Base-by-base conservation (phyloP, 2,888 invertebrate species). In the Oxycera nigricornis region DNA sequence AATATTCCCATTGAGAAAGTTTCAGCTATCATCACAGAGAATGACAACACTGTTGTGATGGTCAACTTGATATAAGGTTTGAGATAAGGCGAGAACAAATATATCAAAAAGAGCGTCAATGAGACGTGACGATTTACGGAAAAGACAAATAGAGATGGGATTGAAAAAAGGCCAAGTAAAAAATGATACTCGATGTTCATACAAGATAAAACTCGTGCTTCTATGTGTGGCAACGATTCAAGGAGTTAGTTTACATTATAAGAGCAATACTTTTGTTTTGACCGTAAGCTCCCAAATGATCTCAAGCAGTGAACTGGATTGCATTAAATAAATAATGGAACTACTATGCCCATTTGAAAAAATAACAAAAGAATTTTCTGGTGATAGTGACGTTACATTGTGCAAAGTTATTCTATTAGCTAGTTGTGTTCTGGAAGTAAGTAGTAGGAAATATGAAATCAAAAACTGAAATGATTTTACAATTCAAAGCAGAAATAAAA, bases 351-450 rank as follows among this genome's bases (percentile, higher is more conserved):
- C 78, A 30, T 78, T 79, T 55, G 78, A 79, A 77, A 78, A 77
- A 39, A 79, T 80, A 74, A 80, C 80, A 76, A 79, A 78, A 77
- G 78, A 80, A 79, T 72, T 78, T 78, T 79, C 79, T 14, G 78
- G 77, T 74, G 77, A 79, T 77, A 79, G 77, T 61, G 80, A 79
- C 77, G 74, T 79, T 75, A 79, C 79, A 76, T 76, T 80, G 46
- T 79, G 78, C 76, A 79, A 79, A 80, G 78, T 52, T 22, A 52
- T 52, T 22, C 52, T n/a, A 22, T 52, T 52, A 52, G 7, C n/a
- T 52, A 52, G 22, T 22, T 52, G 52, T n/a, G n/a, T n/a, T n/a
- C 52, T 6, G 22, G n/a, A 52, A 7, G 52, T 22, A 52, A 17
- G 7, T 6, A 6, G 22, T n/a, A 9, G 6, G 4, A 4, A 35